Evolutionary conservation across 2,888 invertebrate genomes (phyloP), one percentile per base, ranked within the genome.

Genomic region (Ceriagrion tenellum): DNA sequence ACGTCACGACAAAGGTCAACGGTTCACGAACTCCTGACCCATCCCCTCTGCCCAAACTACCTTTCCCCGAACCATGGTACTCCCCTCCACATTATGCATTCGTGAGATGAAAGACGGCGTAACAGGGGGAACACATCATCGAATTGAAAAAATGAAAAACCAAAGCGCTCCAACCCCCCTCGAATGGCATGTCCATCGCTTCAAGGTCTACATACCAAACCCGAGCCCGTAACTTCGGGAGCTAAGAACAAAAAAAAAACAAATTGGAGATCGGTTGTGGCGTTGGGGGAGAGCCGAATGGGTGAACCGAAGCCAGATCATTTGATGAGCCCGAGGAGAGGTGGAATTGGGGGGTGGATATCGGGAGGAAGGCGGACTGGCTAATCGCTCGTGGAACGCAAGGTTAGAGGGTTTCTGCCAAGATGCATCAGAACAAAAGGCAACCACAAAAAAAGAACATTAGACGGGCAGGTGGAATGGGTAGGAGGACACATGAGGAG

Each of bases 391-490:
- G 69, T 3, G 93, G 47, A 63, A 26, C 69, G 93, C 93, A 93
- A 93, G 93, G 93, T 47, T 47, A 93, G 69, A 69, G 93, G 6
- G 47, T 93, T 69, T 74, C 56, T 56, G 93, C 93, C 93, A 93
- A 93, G 69, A 69, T 89, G 93, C 93, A 93, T 20, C 26, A 69
- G 93, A 93, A 93, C 69, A 93, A 69, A 93, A 93, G 93, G 35
- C 93, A 63, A 69, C 69, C 47, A 93, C 93, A 26, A 69, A 93
- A 93, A 93, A 63, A 59, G 1, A 59, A 59, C 16, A 8, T 56
- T 56, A 59, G 59, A 16, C 59, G 59, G 2, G 1, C 59, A 59
- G 47, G 59, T 59, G 59, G 59, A 59, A 20, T 59, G 59, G n/a
- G 26, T 23, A 56, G 90, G 90, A 2, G 59, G 12, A 12, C 59